phyloP scores from a whole-genome alignment of 2,113 vertebrate genomes.

The Chaetodon trifascialis region DNA sequence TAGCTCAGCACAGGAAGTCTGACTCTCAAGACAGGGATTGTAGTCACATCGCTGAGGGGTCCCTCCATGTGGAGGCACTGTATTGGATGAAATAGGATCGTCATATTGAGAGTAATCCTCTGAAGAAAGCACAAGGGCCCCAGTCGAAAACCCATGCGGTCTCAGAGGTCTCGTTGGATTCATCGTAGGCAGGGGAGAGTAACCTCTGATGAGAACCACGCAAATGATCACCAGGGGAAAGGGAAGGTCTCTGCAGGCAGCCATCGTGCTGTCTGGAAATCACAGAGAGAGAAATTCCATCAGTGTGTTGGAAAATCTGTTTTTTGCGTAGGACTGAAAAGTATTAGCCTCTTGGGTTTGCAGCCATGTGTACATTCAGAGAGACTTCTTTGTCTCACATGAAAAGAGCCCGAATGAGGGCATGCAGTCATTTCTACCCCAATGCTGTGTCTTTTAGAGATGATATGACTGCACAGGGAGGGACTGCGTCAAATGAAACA shows the following conservation, averaged over 20 bases:
- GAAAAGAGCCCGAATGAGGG: constrained; percentile 25
- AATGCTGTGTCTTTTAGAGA: constrained; percentile 11
- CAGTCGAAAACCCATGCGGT: accelerated
- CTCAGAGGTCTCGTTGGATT: neutral
- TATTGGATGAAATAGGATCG: accelerated
- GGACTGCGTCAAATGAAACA: neutral
- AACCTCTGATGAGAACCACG: constrained; percentile 59
- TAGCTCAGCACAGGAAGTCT: constrained; percentile 63
- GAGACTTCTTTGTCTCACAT: neutral
- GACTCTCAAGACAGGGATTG: constrained; percentile 70
- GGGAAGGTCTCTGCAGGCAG: constrained; percentile 37
- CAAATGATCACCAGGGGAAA: constrained; percentile 46
- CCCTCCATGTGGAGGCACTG: accelerated
- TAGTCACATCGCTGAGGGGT: constrained; percentile 57
- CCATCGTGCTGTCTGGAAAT: constrained; percentile 53
- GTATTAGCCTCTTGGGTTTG: constrained; percentile 2
- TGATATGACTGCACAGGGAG: neutral
- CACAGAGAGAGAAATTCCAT: constrained; percentile 37
- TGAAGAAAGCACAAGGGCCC: accelerated
- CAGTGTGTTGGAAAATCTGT: constrained; percentile 29
- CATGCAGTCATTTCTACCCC: constrained; percentile 11
- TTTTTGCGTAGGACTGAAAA: constrained; percentile 8
- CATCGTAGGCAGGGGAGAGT: constrained; percentile 33
- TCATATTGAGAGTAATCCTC: constrained; percentile 38
- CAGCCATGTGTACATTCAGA: neutral